Conservation (phyloP, 1,140 invertebrate species). For the Neuroterus valhalla region DNA sequence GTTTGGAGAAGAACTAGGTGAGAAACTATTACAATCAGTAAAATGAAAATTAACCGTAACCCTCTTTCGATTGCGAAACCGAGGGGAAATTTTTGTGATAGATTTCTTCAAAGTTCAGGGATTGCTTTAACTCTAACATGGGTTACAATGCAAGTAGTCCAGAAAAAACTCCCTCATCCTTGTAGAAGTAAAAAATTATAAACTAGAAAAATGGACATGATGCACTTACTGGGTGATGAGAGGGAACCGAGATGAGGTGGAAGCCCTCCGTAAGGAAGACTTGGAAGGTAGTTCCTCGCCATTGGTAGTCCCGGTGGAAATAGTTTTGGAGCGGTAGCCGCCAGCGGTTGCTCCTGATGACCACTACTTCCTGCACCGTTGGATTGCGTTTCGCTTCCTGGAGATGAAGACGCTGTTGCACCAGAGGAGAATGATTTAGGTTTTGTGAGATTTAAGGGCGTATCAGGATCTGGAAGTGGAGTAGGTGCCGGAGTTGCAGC, state of each 20-base stretch:
- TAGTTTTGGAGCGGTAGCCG: constrained; percentile 78
- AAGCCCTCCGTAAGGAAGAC: constrained; percentile 76
- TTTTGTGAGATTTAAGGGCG: constrained; percentile 91
- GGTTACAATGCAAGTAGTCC: not conserved
- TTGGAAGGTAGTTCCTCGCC: constrained; percentile 76
- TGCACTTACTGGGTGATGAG: constrained; percentile 67
- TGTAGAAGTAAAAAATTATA: not conserved
- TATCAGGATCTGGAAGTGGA: constrained; percentile 81
- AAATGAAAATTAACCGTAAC: constrained; percentile 22
- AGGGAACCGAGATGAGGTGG: constrained; percentile 75
- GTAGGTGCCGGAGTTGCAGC: constrained; percentile 67
- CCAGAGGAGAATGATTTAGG: constrained; percentile 80
- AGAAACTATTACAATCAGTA: constrained; percentile 19
- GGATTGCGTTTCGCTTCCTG: constrained; percentile 71
- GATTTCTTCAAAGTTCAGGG: not conserved
- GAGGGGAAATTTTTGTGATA: not conserved
- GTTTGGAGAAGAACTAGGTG: constrained; percentile 21
- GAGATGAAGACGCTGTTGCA: constrained; percentile 63
- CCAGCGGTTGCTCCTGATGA: constrained; percentile 76
- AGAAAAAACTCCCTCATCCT: not conserved
- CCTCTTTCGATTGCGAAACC: not conserved
- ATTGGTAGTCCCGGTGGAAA: constrained; percentile 76
- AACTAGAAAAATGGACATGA: not conserved
- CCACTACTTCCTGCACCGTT: constrained; percentile 72
- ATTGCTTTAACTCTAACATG: not conserved